Percentiles rank a stretch among this genome's conserved stretches.
Conservation (phyloP, 2,797 vertebrate species). For the Thaleichthys pacificus region DNA sequence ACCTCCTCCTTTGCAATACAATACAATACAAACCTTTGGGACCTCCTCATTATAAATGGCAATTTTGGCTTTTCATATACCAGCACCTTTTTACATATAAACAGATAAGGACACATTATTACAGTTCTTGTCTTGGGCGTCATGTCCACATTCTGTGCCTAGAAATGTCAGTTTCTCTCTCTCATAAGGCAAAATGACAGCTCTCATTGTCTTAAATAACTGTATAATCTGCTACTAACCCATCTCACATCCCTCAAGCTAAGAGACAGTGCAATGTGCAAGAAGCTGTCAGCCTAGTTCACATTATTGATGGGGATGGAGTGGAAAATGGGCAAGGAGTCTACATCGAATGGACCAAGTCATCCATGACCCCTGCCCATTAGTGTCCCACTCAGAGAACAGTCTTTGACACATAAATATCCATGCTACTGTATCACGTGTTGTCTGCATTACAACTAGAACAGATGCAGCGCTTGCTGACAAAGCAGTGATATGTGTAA, state of each 20-base stretch:
- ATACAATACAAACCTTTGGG: not conserved
- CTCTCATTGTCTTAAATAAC: constrained; percentile 30
- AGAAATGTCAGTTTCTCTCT: not conserved
- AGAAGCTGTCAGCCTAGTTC: constrained; percentile 16
- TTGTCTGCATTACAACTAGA: too few species aligned
- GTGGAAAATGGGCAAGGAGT: constrained; percentile 2
- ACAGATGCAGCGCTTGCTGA: too few species aligned
- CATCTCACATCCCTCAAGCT: not conserved
- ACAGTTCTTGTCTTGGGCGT: not conserved
- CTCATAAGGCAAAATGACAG: constrained; percentile 25
- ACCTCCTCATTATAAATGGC: not conserved
- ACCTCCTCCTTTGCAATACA: not conserved
- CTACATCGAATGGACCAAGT: not conserved
- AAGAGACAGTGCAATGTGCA: not conserved
- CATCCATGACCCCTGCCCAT: not conserved
- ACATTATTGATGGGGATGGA: not conserved
- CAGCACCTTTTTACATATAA: not conserved
- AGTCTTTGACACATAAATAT: constrained; percentile 1
- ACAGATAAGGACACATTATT: not conserved
- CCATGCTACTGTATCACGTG: too few species aligned
- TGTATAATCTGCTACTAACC: not conserved
- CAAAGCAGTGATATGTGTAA: too few species aligned
- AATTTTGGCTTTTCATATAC: not conserved
- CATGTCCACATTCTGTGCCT: constrained; percentile 1
- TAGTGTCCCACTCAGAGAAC: not conserved